Evolutionary conservation across 2,797 vertebrate species (phyloP).

Genomic region (Neoniphon sammara): DNA sequence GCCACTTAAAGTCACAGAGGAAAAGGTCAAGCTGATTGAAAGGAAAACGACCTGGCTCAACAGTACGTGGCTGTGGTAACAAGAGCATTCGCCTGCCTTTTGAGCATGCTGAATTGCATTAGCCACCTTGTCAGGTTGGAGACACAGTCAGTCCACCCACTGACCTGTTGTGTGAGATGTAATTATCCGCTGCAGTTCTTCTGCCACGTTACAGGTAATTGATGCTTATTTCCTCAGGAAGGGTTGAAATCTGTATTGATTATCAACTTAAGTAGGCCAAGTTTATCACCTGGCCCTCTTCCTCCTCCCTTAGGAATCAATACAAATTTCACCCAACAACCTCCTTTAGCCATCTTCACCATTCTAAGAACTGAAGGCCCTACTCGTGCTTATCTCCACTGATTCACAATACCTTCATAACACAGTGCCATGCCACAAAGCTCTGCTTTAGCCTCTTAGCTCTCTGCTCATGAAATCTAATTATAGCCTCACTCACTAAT

Average conservation of each 20-base stretch:
- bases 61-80: constrained; percentile 54
- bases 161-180: constrained; percentile 82
- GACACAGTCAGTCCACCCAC: constrained; percentile 65
- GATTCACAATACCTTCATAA: constrained; percentile 72
- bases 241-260: constrained; percentile 90
- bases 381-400: constrained; percentile 69
- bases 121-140: constrained; percentile 70
- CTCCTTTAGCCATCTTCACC: constrained; percentile 65
- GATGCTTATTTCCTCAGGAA: constrained; percentile 87
- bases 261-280: constrained; percentile 88
- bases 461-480: constrained; percentile 74
- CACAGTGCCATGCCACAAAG: constrained; percentile 45
- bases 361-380: constrained; percentile 78
- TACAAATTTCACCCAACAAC: constrained; percentile 86
- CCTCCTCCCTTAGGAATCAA: constrained; percentile 87
- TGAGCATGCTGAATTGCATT: constrained; percentile 70
- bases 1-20: constrained; percentile 67
- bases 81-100: constrained; percentile 53
- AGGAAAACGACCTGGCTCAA: constrained; percentile 53
- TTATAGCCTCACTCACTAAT: constrained; percentile 76
- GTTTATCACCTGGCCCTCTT: constrained; percentile 87
- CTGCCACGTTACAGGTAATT: constrained; percentile 80
- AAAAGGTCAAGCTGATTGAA: constrained; percentile 77
- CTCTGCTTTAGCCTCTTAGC: constrained; percentile 63
- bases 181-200: constrained; percentile 82